Percentiles rank a stretch among this genome's conserved stretches.
Conservation (phyloP, 2,888 invertebrate species). For the Morpho helenor region DNA sequence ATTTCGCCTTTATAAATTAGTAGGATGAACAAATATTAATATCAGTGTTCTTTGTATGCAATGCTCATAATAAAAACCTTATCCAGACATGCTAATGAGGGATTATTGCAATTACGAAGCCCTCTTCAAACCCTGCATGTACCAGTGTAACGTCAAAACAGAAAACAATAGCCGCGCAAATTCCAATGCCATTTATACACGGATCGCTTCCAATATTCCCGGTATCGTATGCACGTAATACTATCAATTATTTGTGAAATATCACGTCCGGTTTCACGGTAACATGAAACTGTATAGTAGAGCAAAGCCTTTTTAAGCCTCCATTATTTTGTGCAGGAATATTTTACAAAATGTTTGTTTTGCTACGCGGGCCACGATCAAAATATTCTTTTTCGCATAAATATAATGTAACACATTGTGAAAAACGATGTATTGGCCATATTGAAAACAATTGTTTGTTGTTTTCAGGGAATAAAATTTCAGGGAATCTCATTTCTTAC, state of each 20-base stretch:
- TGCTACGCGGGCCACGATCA: conserved; percentile 2
- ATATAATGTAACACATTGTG: no score
- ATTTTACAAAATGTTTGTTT: conserved; percentile 19
- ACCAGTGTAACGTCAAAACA: conserved; percentile 4
- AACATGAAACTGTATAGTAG: conserved; percentile 15
- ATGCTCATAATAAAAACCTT: neutral
- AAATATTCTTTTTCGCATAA: no score
- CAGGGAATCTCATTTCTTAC: no score
- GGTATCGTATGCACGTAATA: conserved; percentile 13
- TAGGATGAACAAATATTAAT: neutral
- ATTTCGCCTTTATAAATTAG: no score
- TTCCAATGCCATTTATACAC: conserved; percentile 3
- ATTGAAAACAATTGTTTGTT: no score
- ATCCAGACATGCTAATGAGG: neutral
- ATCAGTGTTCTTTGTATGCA: neutral
- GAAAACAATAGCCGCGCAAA: conserved; percentile 1
- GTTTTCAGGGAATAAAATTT: no score
- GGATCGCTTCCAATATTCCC: conserved; percentile 6
- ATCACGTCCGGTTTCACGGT: conserved; percentile 19
- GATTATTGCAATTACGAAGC: neutral
- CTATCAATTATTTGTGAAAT: conserved; percentile 23
- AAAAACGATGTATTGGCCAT: no score
- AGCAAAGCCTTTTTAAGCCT: conserved; percentile 24
- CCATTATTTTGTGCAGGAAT: conserved; percentile 18
- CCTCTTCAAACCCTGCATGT: neutral